phyloP scores from a whole-genome alignment of 2,888 invertebrate species.

The Lochmaea capreae region DNA sequence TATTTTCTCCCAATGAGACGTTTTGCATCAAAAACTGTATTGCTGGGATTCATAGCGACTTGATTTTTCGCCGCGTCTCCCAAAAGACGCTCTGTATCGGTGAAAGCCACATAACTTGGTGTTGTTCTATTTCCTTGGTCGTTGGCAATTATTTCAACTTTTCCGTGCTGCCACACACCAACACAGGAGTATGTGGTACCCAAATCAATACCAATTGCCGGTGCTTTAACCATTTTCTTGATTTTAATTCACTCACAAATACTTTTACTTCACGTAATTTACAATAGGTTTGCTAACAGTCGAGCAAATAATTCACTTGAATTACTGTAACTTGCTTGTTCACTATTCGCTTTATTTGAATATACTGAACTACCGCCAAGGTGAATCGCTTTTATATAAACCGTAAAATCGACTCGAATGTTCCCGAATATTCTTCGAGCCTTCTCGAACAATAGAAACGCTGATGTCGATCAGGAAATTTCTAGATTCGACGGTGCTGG shows the following conservation, averaged over 20 bases:
- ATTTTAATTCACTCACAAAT: slow-evolving; percentile 12
- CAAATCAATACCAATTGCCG: slow-evolving; percentile 83
- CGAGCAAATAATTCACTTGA: slow-evolving; percentile 54
- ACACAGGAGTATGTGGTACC: slow-evolving; percentile 91
- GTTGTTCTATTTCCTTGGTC: slow-evolving; percentile 88
- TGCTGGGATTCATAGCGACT: slow-evolving; percentile 78
- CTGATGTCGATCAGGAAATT: neutral
- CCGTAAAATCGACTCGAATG: slow-evolving; percentile 34
- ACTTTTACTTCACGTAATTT: slow-evolving; percentile 3
- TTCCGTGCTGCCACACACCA: slow-evolving; percentile 84
- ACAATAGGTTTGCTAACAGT: neutral
- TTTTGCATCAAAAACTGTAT: slow-evolving; percentile 79
- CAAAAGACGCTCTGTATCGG: slow-evolving; percentile 75
- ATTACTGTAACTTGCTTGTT: slow-evolving; percentile 17
- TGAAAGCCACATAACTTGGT: slow-evolving; percentile 83
- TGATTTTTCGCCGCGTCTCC: slow-evolving; percentile 80
- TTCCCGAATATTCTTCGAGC: slow-evolving; percentile 23
- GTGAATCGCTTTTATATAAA: slow-evolving; percentile 37
- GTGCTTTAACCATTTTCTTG: slow-evolving; percentile 61
- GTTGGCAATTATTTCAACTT: slow-evolving; percentile 88
- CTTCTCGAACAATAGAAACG: neutral
- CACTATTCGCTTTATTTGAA: slow-evolving; percentile 30
- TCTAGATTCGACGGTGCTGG: neutral
- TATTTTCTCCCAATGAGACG: slow-evolving; percentile 84
- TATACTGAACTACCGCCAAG: slow-evolving; percentile 24